Base-by-base conservation (phyloP, 1,140 invertebrate genomes). In the Drosophila fuyamai region DNA sequence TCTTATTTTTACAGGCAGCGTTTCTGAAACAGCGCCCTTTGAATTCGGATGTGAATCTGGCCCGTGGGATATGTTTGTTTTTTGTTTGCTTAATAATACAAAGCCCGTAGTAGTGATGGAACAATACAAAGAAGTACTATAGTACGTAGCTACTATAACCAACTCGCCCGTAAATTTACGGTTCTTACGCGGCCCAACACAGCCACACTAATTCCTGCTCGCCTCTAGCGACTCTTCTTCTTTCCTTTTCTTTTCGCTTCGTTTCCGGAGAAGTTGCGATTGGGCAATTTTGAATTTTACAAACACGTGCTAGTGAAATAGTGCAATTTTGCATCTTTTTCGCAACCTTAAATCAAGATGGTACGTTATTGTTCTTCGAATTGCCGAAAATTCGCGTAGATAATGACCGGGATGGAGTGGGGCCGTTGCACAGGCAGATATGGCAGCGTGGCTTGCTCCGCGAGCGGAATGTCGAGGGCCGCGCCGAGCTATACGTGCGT, bases 141-240 rank as follows among this genome's bases (percentile, higher is more conserved):
- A 2, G 23, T 23, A 23, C 23, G 23, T 23, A 23, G 23, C 23
- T 4, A 4, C 23, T 23, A 23, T 23, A 23, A 23, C 23, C 23
- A 23, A 23, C 0, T 23, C 23, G 23, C 23, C 4, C 2, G 23
- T 4, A 23, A 23, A 23, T 23, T 4, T 4, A 23, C 23, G 23
- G 4, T 23, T 23, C 23, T 23, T 23, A 23, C 23, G 3, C 23
- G 3, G 38, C 38, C 12, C 43, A 23, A 10, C 4, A 23, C 47
- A 48, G 23, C 27, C 23, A 48, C 47, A 47, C 18, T 47, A 23
- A 13, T 47, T 47, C 13, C 44, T 47, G 44, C 44, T 47, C 47
- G 23, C 23, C 23, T 23, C 23, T 23, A 23, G 23, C 23, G 23
- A 23, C 23, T 23, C 23, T 23, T 23, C 23, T 23, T 23, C 23